Conservation (phyloP, 2,113 vertebrate genomes). For the Aplodontia rufa region DNA sequence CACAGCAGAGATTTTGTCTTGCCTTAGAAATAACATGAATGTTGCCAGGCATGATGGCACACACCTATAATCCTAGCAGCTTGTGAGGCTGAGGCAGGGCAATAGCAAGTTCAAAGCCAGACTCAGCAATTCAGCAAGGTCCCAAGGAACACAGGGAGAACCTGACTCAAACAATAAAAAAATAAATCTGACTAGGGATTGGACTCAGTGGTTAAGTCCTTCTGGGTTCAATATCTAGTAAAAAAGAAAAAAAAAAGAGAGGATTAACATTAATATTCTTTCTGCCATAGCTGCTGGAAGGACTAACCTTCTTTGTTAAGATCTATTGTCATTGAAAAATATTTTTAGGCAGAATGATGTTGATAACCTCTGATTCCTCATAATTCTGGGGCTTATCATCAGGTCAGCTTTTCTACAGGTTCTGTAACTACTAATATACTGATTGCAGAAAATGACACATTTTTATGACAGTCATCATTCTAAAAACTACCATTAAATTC, state of each 20-base stretch:
- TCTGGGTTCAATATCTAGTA: too few relatives aligned
- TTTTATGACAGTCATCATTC: not conserved
- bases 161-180: too few relatives aligned
- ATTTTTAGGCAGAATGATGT: not conserved
- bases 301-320: not conserved
- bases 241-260: too few relatives aligned
- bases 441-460: not conserved
- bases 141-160: too few relatives aligned
- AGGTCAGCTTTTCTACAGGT: not conserved
- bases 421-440: constrained; percentile 9
- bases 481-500: not conserved
- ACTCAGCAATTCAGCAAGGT: too few relatives aligned
- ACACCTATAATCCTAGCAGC: too few relatives aligned
- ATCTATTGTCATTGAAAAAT: not conserved
- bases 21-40: too few relatives aligned
- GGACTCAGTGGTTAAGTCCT: too few relatives aligned
- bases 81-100: too few relatives aligned
- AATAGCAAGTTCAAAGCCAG: too few relatives aligned
- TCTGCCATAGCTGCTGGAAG: not conserved
- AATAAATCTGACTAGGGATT: too few relatives aligned
- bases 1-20: not conserved
- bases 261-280: not conserved
- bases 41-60: too few relatives aligned
- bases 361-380: not conserved
- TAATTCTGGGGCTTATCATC: not conserved